Evolutionary conservation across 2,888 invertebrate genomes (phyloP).

Genomic region (Himalopsyche kuldschensis): DNA sequence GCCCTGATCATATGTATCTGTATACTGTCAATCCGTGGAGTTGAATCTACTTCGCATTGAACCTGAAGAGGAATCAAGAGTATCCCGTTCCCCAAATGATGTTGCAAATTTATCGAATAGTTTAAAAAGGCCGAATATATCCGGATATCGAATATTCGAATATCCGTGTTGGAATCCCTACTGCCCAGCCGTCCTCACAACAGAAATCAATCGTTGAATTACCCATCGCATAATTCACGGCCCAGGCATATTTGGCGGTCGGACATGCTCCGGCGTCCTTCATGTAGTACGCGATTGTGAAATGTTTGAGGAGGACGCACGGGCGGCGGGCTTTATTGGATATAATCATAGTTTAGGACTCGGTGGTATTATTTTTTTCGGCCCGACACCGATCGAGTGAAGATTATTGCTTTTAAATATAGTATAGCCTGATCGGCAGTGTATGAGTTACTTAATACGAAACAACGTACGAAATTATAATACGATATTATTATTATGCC

Average conservation of each 20-base stretch:
- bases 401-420: conserved; percentile 37
- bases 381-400: conserved; percentile 27
- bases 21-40: no score
- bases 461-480: conserved; percentile 18
- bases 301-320: neutral
- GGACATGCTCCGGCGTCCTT: neutral
- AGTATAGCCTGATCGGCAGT: conserved; percentile 16
- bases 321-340: neutral
- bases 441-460: conserved; percentile 26
- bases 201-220: neutral
- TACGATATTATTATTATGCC: neutral
- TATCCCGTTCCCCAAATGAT: no score
- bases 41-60: no score
- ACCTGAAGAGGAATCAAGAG: no score
- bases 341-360: conserved; percentile 33
- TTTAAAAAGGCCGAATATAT: no score
- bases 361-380: conserved; percentile 30
- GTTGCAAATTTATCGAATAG: no score
- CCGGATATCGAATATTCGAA: no score
- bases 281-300: neutral
- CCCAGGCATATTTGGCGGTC: conserved; percentile 1
- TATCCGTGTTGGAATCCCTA: no score
- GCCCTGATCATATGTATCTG: no score
- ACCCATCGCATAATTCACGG: neutral
- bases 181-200: neutral